Evolutionary conservation across 2,888 invertebrate species (phyloP), one percentile per base, ranked within the genome.

Genomic region (Epicampocera succincta): DNA sequence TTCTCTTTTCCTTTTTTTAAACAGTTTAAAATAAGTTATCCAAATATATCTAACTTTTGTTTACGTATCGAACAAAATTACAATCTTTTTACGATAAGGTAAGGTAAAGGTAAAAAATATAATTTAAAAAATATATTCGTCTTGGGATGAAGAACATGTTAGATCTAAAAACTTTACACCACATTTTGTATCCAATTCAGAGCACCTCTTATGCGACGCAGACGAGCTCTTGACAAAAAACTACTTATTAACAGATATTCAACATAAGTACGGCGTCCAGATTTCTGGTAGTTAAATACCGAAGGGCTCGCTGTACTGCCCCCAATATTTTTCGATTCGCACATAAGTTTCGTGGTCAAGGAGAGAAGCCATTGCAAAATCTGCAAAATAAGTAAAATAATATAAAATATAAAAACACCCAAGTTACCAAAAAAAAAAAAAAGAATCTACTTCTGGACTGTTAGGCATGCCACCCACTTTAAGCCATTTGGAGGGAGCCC

Each of bases 341-440:
- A 95, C 79, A 95, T 92, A 15, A 95, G 93, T 92, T 95, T 95
- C 9, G 95, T 95, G 1, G 95, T 94, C 38, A 95, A 91, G 79
- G 94, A 94, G 83, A 95, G 91, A 40, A 95, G 91, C 95, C 95
- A 95, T 86, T 95, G 94, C 69, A 95, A 92, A 75, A 95, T 93
- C 94, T 95, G 84, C 6, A 65, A 44, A 50, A 48, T 5, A 74
- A 40, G 40, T 11, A 15, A 54, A 44, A 42, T 0, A 42, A 56
- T 48, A 40, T 40, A 44, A n/a, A 15, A 17, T 21, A n/a, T n/a
- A 38, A 19, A 33, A 1, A 19, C n/a, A 48, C 3, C n/a, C 12
- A 21, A 42, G n/a, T 48, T 17, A 0, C 21, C 13, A 25, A 25
- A 5, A 25, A 5, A 17, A 13, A n/a, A 4, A 4, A 3, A 12